Base-by-base conservation (phyloP, 1,140 invertebrate genomes). In the Lethocerus indicus region DNA sequence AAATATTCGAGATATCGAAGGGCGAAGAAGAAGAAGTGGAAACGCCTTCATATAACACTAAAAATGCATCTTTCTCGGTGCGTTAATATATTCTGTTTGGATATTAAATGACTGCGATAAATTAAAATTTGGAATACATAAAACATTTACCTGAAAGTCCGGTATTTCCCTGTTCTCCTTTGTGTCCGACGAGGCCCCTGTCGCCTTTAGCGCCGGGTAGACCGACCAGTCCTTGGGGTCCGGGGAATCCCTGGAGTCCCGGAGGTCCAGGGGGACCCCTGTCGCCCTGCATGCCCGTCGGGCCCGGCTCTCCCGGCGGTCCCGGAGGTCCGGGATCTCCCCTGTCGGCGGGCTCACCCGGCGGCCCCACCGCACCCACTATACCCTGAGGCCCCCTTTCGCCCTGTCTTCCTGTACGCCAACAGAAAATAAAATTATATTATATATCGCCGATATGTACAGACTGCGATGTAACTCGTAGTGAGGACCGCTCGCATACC, bases 291-390 rank as follows among this genome's bases (percentile, higher is more conserved):
- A 67, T 71, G 18, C 82, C 81, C n/a, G 69, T 58, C 16, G 78
- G 73, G n/a, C 83, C 83, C 3, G 69, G 53, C 62, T 86, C 82
- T 54, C 85, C 79, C 43, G 76, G 68, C n/a, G 71, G 63, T 9
- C 83, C 83, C 18, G 80, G 73, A 39, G 71, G 65, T 40, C 84
- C 84, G 24, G 76, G 72, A 56, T 86, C 82, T 27, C 83, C 83
- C 59, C 77, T 67, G 60, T 81, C 78, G 0, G 74, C 81, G 47
- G 78, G 74, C 63, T 83, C 79, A 44, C 83, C 83, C 13, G 78
- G 78, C n/a, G 78, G 74, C 14, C 83, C 83, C 6, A 67, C 59
- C 7, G 74, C 73, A 27, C 83, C 83, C 24, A 79, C 60, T 23
- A 69, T 67, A 16, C 83, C 82, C 63, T 76, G 76, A 1, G 68